A percentile compares a stretch with the other conserved stretches of the same genome.
Conservation (phyloP, 2,797 vertebrate genomes). For the Prionace glauca region DNA sequence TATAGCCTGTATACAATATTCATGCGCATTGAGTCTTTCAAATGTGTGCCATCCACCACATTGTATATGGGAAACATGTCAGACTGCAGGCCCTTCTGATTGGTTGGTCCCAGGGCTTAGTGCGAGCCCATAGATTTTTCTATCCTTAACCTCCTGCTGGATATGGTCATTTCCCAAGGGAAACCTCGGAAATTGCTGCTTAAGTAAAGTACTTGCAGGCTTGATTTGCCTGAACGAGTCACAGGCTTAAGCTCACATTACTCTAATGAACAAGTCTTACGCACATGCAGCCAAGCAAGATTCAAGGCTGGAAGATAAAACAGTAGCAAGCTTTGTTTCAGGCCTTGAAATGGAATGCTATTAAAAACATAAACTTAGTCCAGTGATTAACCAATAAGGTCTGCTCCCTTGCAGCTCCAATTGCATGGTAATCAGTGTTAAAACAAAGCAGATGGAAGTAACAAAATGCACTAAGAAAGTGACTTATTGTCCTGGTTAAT, state of each 20-base stretch:
- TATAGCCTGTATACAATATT: constrained; percentile 40
- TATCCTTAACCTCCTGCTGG: constrained; percentile 51
- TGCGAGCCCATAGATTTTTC: constrained; percentile 40
- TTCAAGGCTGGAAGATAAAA: constrained; percentile 39
- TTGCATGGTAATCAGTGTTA: constrained; percentile 59
- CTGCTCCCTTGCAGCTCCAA: constrained; percentile 50
- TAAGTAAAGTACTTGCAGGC: constrained; percentile 33
- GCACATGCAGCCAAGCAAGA: neutral
- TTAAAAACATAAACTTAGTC: constrained; percentile 49
- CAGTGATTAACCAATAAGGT: constrained; percentile 45
- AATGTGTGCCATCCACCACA: constrained; percentile 41
- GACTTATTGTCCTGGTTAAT: constrained; percentile 57
- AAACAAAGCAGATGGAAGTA: constrained; percentile 65
- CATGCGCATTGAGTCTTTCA: constrained; percentile 39
- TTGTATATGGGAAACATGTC: constrained; percentile 42
- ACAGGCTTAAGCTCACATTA: neutral
- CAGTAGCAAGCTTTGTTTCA: constrained; percentile 49
- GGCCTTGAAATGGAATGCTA: constrained; percentile 44
- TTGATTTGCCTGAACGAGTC: constrained; percentile 11
- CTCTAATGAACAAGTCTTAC: constrained; percentile 21
- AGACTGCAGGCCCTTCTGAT: constrained; percentile 46
- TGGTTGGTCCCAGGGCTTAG: constrained; percentile 42
- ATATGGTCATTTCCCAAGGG: constrained; percentile 49
- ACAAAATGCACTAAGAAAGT: constrained; percentile 57
- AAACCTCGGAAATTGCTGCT: constrained; percentile 43